Percentiles rank a stretch among this genome's conserved stretches.
phyloP scores from a whole-genome alignment of 1,140 invertebrate genomes.

The Drosophila sechellia region DNA sequence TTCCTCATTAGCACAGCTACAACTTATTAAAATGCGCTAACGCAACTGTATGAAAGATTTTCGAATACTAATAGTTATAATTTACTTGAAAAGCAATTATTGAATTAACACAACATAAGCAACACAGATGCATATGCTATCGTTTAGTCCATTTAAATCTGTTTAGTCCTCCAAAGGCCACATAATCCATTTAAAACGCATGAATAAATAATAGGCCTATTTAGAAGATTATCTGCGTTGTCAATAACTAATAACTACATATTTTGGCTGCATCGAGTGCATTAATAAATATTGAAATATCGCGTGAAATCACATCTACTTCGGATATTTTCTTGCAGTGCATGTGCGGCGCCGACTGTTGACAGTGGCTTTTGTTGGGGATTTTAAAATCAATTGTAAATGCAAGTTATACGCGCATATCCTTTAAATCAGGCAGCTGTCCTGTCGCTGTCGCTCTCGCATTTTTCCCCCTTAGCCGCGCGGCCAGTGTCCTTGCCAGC shows the following conservation, averaged over 20 bases:
- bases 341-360: constrained; percentile 35
- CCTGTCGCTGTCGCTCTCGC: constrained; percentile 30
- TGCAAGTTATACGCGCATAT: constrained; percentile 68
- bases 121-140: not conserved
- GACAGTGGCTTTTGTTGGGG: constrained; percentile 71
- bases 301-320: too few relatives aligned
- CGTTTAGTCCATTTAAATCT: not conserved
- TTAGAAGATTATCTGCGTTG: not conserved
- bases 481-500: constrained; percentile 37
- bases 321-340: not conserved
- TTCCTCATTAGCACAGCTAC: too few relatives aligned
- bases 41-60: too few relatives aligned
- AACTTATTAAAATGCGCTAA: too few relatives aligned
- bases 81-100: too few relatives aligned
- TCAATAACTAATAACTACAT: not conserved
- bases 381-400: constrained; percentile 80
- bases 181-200: not conserved
- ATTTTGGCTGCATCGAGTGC: too few relatives aligned
- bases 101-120: not conserved
- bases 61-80: too few relatives aligned
- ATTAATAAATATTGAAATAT: too few relatives aligned
- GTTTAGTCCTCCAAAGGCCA: not conserved
- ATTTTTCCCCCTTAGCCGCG: not conserved
- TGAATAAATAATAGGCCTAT: not conserved
- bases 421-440: constrained; percentile 70